phyloP scores from a whole-genome alignment of 2,797 vertebrate genomes.

The Sciurus carolinensis region DNA sequence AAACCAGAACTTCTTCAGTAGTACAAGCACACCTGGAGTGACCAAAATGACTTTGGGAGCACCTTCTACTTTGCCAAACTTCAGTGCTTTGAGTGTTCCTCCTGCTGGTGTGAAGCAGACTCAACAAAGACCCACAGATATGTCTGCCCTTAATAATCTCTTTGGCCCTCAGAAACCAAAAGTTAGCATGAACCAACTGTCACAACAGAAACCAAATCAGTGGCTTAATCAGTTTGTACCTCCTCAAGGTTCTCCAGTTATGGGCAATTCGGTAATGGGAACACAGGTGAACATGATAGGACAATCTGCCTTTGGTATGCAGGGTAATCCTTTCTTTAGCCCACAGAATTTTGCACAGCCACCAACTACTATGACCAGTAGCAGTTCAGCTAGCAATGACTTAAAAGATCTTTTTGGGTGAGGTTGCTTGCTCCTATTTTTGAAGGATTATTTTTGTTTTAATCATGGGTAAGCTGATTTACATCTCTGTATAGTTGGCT shows the following conservation, averaged over 20 bases:
- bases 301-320: slow-evolving; percentile 95
- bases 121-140: slow-evolving; percentile 91
- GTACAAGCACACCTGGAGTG: slow-evolving; percentile 87
- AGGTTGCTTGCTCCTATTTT: slow-evolving; percentile 83
- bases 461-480: slow-evolving; percentile 88
- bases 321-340: slow-evolving; percentile 98
- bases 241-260: slow-evolving; percentile 89
- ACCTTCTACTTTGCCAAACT: slow-evolving; percentile 93
- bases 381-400: slow-evolving; percentile 96
- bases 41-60: slow-evolving; percentile 90
- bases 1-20: slow-evolving; percentile 91
- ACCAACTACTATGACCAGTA: slow-evolving; percentile 92
- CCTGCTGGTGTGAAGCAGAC: slow-evolving; percentile 84
- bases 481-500: slow-evolving; percentile 82
- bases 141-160: slow-evolving; percentile 96
- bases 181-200: slow-evolving; percentile 97
- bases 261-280: slow-evolving; percentile 89
- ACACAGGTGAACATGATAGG: slow-evolving; percentile 88
- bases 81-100: slow-evolving; percentile 91
- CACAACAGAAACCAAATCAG: slow-evolving; percentile 92
- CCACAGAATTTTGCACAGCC: slow-evolving; percentile 97
- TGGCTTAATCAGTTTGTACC: slow-evolving; percentile 95
- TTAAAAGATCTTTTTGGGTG: slow-evolving; percentile 99
- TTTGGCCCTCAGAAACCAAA: slow-evolving; percentile 96
- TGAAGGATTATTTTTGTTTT: slow-evolving; percentile 80